phyloP scores from a whole-genome alignment of 2,113 vertebrate species.

The Monopterus albus region DNA sequence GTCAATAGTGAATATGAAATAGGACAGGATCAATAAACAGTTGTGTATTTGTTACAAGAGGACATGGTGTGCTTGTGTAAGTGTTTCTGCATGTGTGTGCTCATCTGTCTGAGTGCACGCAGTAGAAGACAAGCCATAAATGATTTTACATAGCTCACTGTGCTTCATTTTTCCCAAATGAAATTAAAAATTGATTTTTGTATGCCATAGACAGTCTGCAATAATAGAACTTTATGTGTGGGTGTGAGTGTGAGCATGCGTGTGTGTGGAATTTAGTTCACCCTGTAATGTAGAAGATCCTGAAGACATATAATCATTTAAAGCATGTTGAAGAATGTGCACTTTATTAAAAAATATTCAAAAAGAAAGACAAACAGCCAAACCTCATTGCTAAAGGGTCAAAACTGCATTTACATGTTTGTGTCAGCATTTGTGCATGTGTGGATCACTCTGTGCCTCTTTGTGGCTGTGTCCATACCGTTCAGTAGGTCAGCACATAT shows the following conservation, averaged over 20 bases:
- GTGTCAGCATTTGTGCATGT: background rate
- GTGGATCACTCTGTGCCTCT: background rate
- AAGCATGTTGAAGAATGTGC: conserved; percentile 1
- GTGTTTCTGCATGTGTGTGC: conserved; percentile 1
- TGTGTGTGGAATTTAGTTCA: conserved; percentile 13
- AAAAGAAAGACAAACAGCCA: too few species aligned
- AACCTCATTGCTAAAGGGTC: background rate
- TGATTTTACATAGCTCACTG: conserved; percentile 53
- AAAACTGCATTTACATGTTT: background rate
- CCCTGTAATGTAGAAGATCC: conserved; percentile 21
- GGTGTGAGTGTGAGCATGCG: background rate
- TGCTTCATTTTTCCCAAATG: conserved; percentile 58
- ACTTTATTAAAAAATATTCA: conserved; percentile 1
- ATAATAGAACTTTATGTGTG: conserved; percentile 12
- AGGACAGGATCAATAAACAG: conserved; percentile 58
- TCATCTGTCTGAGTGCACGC: conserved; percentile 21
- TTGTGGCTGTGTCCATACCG: conserved; percentile 10
- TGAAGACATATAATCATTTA: conserved; percentile 28
- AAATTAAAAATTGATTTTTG: conserved; percentile 78
- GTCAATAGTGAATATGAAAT: conserved; percentile 61
- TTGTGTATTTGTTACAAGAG: conserved; percentile 34
- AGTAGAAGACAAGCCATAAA: conserved; percentile 26
- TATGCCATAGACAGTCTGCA: conserved; percentile 58
- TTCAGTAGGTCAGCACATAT: conserved; percentile 52
- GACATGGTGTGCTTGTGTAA: conserved; percentile 5